phyloP scores from a whole-genome alignment of 1,140 invertebrate species.

The Lasioglossum baleicum region DNA sequence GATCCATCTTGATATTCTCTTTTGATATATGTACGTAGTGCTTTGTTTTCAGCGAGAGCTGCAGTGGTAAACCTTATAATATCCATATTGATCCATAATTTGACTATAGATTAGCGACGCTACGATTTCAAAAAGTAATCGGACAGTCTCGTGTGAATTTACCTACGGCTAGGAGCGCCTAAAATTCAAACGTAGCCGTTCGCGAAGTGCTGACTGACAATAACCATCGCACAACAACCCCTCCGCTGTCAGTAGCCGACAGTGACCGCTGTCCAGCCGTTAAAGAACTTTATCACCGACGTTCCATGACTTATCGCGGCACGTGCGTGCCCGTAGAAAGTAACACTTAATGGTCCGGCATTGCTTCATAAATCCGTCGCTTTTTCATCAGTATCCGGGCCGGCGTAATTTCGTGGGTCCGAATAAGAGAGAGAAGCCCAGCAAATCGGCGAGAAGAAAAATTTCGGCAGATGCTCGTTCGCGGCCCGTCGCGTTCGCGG shows the following conservation, averaged over 20 bases:
- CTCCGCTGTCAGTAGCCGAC: neutral
- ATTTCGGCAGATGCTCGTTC: constrained; percentile 47
- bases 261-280: neutral
- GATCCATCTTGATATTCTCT: too few species aligned
- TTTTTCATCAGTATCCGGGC: constrained; percentile 22
- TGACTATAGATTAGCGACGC: too few species aligned
- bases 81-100: too few species aligned
- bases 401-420: constrained; percentile 34
- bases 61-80: too few species aligned
- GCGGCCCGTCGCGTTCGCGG: constrained; percentile 19
- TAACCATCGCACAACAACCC: neutral
- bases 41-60: too few species aligned
- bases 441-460: constrained; percentile 34
- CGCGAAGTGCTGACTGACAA: too few species aligned
- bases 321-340: constrained; percentile 33
- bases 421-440: neutral
- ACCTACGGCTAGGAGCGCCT: too few species aligned
- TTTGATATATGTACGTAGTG: too few species aligned
- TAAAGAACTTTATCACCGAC: constrained; percentile 39
- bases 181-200: too few species aligned
- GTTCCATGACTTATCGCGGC: constrained; percentile 41
- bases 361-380: constrained; percentile 39
- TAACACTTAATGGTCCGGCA: constrained; percentile 12
- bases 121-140: too few species aligned
- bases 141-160: too few species aligned